These are phyloP conservation scores for Leptestheria dahalacensis DNA, from an alignment of 1,140 invertebrate genomes.

Conservation along the genomic window DNA sequence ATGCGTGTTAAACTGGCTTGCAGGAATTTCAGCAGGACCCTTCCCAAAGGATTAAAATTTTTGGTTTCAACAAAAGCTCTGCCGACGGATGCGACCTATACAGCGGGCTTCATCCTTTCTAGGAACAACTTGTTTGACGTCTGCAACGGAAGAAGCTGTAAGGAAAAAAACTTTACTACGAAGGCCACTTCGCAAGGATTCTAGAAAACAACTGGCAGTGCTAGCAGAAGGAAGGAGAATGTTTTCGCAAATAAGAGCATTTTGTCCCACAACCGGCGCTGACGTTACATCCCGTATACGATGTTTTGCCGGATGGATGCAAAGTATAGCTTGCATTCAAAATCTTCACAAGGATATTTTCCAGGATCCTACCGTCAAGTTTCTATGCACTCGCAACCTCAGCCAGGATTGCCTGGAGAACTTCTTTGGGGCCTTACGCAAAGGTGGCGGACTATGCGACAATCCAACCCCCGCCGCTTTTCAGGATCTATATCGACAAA, in stretches of 20 bases:
- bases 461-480: too few species aligned
- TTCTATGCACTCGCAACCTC: too few species aligned
- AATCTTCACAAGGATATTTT: not conserved
- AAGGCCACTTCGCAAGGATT: not conserved
- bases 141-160: not conserved
- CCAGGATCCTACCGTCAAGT: too few species aligned
- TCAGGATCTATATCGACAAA: too few species aligned
- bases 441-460: too few species aligned
- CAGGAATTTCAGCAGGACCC: not conserved
- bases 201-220: not conserved
- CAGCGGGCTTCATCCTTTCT: not conserved
- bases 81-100: not conserved
- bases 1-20: not conserved
- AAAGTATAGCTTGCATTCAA: not conserved
- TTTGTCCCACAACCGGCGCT: not conserved
- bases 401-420: too few species aligned
- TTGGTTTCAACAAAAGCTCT: not conserved
- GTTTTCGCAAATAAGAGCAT: not conserved
- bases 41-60: not conserved
- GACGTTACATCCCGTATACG: not conserved
- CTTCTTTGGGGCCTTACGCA: too few species aligned
- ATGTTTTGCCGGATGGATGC: not conserved
- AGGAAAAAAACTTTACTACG: not conserved
- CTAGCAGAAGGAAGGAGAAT: not conserved
- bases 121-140: not conserved